phyloP scores from a whole-genome alignment of 2,797 vertebrate species.

The Xiphophorus birchmanni region DNA sequence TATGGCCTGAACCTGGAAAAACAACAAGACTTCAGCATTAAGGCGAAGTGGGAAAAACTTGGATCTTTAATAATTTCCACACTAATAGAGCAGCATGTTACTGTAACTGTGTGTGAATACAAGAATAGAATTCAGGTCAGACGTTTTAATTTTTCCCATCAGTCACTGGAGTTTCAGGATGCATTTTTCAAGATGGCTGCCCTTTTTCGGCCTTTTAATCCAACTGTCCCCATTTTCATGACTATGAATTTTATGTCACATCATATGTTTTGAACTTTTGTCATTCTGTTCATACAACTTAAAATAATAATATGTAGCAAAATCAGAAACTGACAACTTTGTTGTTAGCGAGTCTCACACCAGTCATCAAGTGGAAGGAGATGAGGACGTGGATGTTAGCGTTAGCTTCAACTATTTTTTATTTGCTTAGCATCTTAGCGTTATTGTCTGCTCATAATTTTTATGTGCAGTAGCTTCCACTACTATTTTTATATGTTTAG shows the following conservation, averaged over 20 bases:
- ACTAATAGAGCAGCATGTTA: not conserved
- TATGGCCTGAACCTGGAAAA: constrained; percentile 85
- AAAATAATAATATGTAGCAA: not conserved
- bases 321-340: too few species aligned
- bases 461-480: too few species aligned
- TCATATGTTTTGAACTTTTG: not conserved
- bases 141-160: not conserved
- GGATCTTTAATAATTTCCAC: not conserved
- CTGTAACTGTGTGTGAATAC: not conserved
- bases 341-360: too few species aligned
- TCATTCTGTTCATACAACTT: not conserved
- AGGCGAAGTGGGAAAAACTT: not conserved
- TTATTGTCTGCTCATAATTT: too few species aligned
- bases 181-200: not conserved
- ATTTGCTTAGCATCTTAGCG: too few species aligned
- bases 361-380: too few species aligned
- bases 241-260: not conserved
- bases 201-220: not conserved
- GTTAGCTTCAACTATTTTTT: not conserved
- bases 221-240: not conserved
- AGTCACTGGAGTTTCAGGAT: not conserved
- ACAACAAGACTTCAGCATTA: not conserved
- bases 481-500: too few species aligned
- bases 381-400: not conserved
- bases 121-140: not conserved